Base-by-base conservation (phyloP, 2,888 invertebrate genomes). In the Lepeophtheirus nordmannii region DNA sequence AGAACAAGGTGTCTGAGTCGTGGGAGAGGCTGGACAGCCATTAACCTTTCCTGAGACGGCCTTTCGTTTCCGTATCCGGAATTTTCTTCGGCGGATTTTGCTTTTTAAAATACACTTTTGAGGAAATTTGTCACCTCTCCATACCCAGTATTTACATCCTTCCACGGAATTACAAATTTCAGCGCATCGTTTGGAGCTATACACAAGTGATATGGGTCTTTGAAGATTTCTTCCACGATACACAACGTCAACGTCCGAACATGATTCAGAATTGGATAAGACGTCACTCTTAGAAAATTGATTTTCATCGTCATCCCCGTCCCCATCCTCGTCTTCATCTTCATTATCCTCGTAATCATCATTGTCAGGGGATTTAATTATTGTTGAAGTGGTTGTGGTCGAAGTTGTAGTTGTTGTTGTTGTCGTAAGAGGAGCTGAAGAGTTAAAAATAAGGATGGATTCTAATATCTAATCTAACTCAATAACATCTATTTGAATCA, bases 71-170 rank as follows among this genome's bases (percentile, higher is more conserved):
- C 17, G 2, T 5, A 46, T 46, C 17, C 53, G 53, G 8, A 46
- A 46, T 17, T 46, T 46, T 46, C 53, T 14, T 46, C 53, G 2
- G 8, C 53, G 53, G n/a, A 46, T 2, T 46, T 17, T 14, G 8
- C 53, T 17, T 17, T 46, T 46, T 17, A 46, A 8, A 46, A 46
- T 46, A 17, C 53, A 46, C 53, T 46, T 46, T 46, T 46, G 53
- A 46, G 53, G 53, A 46, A 46, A 46, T 17, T 46, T 46, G 8
- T 46, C 53, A 46, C 53, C 53, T 46, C 53, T 46, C 53, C 53
- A 46, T 2, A 46, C 53, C 53, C 53, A 46, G 8, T n/a, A 46
- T 17, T 8, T 17, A 8, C 53, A 46, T 17, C n/a, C 53, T 17
- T 46, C 53, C 5, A 46, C 53, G 5, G 53, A 46, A 8, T 46